These are phyloP conservation scores for Bagarius yarrelli DNA, from an alignment of 2,113 vertebrate species.

Conservation along the genomic window DNA sequence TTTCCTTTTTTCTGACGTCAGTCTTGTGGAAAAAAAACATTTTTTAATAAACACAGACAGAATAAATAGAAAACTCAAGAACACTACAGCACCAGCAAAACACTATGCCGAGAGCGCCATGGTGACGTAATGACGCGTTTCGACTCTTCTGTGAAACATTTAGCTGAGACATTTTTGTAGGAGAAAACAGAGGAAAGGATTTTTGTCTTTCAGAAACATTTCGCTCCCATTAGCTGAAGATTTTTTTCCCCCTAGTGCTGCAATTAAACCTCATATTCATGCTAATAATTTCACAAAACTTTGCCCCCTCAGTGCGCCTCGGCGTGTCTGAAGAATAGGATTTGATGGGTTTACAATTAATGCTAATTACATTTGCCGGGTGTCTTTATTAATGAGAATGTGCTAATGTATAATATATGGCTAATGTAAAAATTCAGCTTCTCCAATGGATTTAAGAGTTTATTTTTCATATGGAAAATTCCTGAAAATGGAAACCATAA, in stretches of 20 bases:
- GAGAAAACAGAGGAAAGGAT: conserved; percentile 5
- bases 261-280: conserved; percentile 38
- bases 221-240: conserved; percentile 4
- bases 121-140: neutral
- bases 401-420: neutral
- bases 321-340: conserved; percentile 31
- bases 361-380: conserved; percentile 22
- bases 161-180: neutral
- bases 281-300: conserved; percentile 37
- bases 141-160: neutral
- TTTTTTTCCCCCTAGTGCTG: neutral
- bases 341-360: conserved; percentile 39
- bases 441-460: neutral
- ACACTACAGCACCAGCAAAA: neutral
- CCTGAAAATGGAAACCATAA: neutral
- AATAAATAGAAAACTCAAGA: neutral
- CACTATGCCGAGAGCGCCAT: neutral
- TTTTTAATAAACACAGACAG: neutral
- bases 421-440: conserved; percentile 17
- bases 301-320: conserved; percentile 5
- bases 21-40: neutral
- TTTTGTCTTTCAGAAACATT: conserved; percentile 10
- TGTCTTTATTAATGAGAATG: neutral
- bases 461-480: neutral
- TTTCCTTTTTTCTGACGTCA: neutral